phyloP scores from a whole-genome alignment of 2,888 invertebrate genomes.

The Sesia bembeciformis region DNA sequence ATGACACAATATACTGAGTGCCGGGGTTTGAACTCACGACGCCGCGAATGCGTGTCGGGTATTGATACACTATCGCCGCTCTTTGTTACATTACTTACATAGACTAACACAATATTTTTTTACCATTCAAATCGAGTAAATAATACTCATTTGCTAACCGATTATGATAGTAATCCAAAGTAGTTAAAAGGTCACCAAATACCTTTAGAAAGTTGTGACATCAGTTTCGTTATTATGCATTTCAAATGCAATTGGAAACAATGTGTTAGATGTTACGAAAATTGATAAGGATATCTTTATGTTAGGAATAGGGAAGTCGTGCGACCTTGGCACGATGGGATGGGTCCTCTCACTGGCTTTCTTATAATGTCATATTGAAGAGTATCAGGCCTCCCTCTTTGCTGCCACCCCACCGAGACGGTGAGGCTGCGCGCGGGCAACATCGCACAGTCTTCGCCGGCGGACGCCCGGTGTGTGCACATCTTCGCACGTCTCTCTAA shows the following conservation, averaged over 20 bases:
- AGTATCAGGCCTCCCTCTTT: conserved; percentile 13
- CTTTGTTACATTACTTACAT: no score
- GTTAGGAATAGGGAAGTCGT: neutral
- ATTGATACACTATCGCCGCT: no score
- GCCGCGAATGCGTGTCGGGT: no score
- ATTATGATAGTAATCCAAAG: no score
- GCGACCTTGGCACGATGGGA: neutral
- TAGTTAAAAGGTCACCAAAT: no score
- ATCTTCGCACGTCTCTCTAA: conserved; percentile 27
- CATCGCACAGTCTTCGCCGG: conserved; percentile 31
- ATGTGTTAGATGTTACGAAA: neutral
- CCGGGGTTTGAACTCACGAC: no score
- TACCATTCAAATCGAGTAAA: no score
- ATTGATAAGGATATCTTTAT: no score
- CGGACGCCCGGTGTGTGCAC: conserved; percentile 32
- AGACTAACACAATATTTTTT: no score
- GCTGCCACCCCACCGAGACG: conserved; percentile 17
- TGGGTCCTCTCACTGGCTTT: neutral
- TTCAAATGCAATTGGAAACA: neutral
- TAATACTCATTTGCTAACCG: no score
- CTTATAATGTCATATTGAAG: conserved; percentile 10
- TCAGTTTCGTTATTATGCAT: neutral
- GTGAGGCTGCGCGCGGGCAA: conserved; percentile 18
- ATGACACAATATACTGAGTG: no score
- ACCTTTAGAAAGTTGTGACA: neutral